A percentile compares a stretch with the other conserved stretches of the same genome.
Conservation (phyloP, 2,888 invertebrate species). For the Nephrotoma guestfalica region DNA sequence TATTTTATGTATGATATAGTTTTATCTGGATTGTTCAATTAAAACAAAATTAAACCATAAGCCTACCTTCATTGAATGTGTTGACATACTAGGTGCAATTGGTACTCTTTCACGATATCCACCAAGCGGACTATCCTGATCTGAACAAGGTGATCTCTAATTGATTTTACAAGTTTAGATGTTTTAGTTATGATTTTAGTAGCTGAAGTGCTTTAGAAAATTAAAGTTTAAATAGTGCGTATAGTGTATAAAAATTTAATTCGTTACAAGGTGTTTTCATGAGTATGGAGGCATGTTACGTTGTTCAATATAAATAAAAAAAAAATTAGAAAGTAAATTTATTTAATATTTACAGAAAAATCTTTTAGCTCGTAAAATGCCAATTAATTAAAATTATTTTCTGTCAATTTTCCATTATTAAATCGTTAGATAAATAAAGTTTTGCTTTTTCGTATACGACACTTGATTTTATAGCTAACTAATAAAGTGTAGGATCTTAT, state of each 20-base stretch:
- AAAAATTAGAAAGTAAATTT: not conserved
- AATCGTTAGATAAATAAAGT: not conserved
- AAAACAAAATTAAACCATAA: not conserved
- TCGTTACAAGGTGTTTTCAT: not conserved
- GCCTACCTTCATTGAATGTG: constrained; percentile 55
- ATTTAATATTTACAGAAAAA: not conserved
- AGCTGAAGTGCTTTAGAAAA: not conserved
- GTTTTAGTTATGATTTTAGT: not conserved
- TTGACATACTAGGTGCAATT: constrained; percentile 52
- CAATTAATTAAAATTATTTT: not conserved
- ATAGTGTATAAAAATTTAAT: not conserved
- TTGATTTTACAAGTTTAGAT: constrained; percentile 9
- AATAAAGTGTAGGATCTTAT: too few species aligned
- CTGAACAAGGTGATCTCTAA: constrained; percentile 34
- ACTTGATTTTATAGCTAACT: not conserved
- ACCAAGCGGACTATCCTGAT: constrained; percentile 32
- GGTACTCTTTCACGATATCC: constrained; percentile 36
- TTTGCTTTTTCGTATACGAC: not conserved
- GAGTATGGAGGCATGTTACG: not conserved
- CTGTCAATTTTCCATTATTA: not conserved
- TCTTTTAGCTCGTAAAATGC: not conserved
- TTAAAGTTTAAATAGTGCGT: not conserved
- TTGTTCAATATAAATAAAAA: not conserved
- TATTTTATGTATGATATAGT: not conserved
- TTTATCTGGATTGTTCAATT: not conserved